These are phyloP conservation scores for Oryzias sinensis DNA, from an alignment of 2,797 vertebrate species.

Conservation along the genomic window DNA sequence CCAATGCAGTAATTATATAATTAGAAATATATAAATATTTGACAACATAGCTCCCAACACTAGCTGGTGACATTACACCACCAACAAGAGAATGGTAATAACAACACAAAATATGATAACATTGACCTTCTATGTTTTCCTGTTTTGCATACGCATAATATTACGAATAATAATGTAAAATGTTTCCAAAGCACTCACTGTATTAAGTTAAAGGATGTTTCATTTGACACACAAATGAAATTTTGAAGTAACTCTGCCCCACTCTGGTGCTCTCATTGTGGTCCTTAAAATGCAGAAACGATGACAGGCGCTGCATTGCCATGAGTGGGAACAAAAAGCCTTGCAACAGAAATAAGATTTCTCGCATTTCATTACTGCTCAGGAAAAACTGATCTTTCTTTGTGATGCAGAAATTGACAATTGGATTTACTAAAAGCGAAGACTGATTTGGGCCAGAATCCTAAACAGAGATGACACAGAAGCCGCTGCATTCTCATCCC, in stretches of 20 bases:
- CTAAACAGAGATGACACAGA: too few species aligned
- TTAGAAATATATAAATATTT: not conserved
- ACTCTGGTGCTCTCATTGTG: constrained; percentile 12
- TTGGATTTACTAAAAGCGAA: too few species aligned
- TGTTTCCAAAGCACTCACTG: not conserved
- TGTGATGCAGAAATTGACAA: not conserved
- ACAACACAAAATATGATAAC: not conserved
- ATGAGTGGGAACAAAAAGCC: constrained; percentile 5
- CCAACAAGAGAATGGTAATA: not conserved
- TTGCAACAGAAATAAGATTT: not conserved
- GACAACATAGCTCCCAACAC: not conserved
- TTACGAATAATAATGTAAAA: not conserved
- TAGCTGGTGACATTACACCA: not conserved
- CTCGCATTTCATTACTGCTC: not conserved
- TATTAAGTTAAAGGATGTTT: not conserved
- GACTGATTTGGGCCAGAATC: too few species aligned
- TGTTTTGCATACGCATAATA: not conserved
- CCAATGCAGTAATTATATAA: not conserved
- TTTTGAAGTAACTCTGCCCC: constrained; percentile 4
- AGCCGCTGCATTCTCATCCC: too few species aligned
- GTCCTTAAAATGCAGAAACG: constrained; percentile 15
- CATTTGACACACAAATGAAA: constrained; percentile 7
- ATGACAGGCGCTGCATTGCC: constrained; percentile 22
- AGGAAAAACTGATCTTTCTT: not conserved
- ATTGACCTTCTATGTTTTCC: not conserved